Evolutionary conservation across 1,140 invertebrate genomes (phyloP), one percentile per base, ranked within the genome.

Genomic region (Trichonephila inaurata): DNA sequence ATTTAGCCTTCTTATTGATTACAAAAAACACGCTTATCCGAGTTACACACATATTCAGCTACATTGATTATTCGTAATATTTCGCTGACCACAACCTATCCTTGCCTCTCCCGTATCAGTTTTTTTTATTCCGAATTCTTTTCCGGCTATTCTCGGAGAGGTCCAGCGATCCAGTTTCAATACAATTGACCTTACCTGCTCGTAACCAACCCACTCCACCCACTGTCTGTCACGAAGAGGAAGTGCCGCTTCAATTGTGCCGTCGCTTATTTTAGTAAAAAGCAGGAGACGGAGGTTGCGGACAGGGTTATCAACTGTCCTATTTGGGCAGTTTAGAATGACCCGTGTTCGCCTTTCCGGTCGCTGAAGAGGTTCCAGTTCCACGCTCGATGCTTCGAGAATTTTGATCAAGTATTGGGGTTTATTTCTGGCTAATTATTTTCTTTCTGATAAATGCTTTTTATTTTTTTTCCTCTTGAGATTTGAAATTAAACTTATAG

Each of bases 91-190:
- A 51, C 51, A 51, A 51, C 10, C 51, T 51, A 51, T 7, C 51
- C 51, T 51, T 51, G 51, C 51, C 10, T 10, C 10, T 51, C 51
- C 51, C 51, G 10, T 51, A 51, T 51, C 7, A 10, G 51, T 51
- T 7, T 64, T 18, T 62, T 21, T 64, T 19, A 21, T 64, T 64
- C 62, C 19, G 62, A 51, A 18, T 21, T 18, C 16, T 21, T 33
- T 18, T 18, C 72, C 72, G 28, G 72, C 72, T 77, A 77, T 77
- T 77, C 72, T 77, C 18, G 72, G 72, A 77, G 28, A 77, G 72
- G 72, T 77, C 72, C 69, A 66, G 18, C 18, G 64, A n/a, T 66
- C 64, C 66, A 77, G 72, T 77, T 77, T 77, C 72, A 28, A n/a
- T 33, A 16, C 6, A 33, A 77, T 18, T 77, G 72, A 77, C 72